A percentile compares a stretch with the other conserved stretches of the same genome.
phyloP scores from a whole-genome alignment of 1,140 invertebrate genomes.

The Lucilia sericata region DNA sequence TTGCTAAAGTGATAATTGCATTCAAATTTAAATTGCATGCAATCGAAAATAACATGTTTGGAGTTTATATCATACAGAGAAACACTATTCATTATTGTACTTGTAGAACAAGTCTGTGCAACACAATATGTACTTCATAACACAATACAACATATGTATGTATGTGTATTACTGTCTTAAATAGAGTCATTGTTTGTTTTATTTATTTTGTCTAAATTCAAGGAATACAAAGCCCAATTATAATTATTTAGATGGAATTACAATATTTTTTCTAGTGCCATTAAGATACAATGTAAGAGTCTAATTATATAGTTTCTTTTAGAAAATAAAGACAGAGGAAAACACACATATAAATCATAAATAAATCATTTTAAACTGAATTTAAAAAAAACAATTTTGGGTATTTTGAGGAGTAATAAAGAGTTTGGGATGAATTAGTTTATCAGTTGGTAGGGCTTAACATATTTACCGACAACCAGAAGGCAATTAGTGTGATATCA shows the following conservation, averaged over 20 bases:
- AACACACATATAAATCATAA: not conserved
- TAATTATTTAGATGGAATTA: slow-evolving; percentile 13
- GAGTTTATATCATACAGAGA: not conserved
- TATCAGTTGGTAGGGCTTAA: too few species aligned
- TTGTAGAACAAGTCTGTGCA: not conserved
- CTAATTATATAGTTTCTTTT: not conserved
- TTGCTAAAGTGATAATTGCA: slow-evolving; percentile 42
- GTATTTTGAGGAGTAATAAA: too few species aligned
- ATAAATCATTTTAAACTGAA: not conserved
- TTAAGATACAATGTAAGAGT: not conserved
- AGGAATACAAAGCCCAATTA: not conserved
- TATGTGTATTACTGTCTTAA: not conserved
- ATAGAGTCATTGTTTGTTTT: not conserved
- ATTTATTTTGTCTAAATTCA: not conserved
- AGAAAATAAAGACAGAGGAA: not conserved
- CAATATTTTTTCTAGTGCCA: not conserved
- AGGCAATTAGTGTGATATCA: too few species aligned
- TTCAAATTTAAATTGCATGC: slow-evolving; percentile 40
- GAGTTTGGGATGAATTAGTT: too few species aligned
- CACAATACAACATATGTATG: not conserved
- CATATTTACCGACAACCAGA: too few species aligned
- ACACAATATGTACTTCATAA: not conserved
- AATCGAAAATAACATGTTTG: slow-evolving; percentile 38
- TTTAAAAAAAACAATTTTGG: not conserved
- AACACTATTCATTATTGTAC: not conserved